Percentiles rank a stretch among this genome's conserved stretches.
Evolutionary conservation across 2,113 vertebrate species (phyloP).

Genomic region (Peromyscus californicus): DNA sequence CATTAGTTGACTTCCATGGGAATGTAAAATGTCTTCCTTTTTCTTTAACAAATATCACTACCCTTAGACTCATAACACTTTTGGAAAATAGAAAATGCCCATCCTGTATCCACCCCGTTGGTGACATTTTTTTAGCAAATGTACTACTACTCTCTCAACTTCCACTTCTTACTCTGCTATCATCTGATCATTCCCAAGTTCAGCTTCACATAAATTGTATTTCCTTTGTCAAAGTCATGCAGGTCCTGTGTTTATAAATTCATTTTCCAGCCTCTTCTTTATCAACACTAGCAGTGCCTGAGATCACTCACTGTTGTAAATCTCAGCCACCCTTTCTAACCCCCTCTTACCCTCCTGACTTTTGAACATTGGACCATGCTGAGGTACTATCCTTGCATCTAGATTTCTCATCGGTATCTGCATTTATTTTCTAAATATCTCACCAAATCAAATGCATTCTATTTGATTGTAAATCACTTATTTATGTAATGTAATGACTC

Average conservation of each 20-base stretch:
- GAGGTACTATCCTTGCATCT: neutral
- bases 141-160: neutral
- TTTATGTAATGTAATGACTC: neutral
- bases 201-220: neutral
- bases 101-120: neutral
- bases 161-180: neutral
- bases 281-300: neutral
- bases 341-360: neutral
- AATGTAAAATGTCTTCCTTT: neutral
- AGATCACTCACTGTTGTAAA: neutral
- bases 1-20: neutral
- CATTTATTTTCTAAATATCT: neutral
- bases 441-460: neutral
- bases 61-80: neutral
- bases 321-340: neutral
- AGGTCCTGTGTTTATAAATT: neutral
- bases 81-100: neutral
- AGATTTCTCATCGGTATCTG: neutral
- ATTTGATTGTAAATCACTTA: neutral
- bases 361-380: neutral
- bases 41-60: neutral
- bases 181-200: neutral
- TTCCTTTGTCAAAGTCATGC: neutral
- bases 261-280: neutral
- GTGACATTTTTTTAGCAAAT: neutral